Evolutionary conservation across 2,888 invertebrate genomes (phyloP).

Genomic region (Drosophila formosana): DNA sequence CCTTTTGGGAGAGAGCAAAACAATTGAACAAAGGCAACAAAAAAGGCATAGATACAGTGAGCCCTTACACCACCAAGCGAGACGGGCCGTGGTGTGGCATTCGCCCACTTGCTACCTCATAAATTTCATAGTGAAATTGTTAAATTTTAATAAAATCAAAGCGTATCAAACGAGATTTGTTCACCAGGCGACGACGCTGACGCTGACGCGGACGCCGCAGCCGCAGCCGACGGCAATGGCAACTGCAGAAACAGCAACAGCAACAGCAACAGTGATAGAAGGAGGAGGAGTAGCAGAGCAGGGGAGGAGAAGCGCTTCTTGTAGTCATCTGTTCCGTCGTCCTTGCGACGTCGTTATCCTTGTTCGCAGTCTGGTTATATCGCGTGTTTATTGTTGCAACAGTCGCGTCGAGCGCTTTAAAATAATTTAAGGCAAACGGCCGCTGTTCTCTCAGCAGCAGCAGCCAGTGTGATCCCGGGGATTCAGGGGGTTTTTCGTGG

Average conservation of each 20-base stretch:
- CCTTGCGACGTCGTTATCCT: constrained; percentile 71
- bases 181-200: constrained; percentile 67
- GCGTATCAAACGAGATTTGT: constrained; percentile 81
- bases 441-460: constrained; percentile 38
- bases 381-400: constrained; percentile 81
- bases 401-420: constrained; percentile 73
- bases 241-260: constrained; percentile 5
- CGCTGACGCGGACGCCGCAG: neutral
- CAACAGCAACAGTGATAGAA: neutral
- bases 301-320: constrained; percentile 11
- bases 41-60: neutral
- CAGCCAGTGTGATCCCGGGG: neutral
- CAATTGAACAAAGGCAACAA: neutral
- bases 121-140: constrained; percentile 78
- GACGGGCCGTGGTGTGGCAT: neutral
- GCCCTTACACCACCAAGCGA: neutral
- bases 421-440: constrained; percentile 75
- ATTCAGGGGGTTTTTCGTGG: neutral
- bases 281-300: neutral
- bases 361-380: constrained; percentile 80
- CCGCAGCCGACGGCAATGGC: constrained; percentile 17
- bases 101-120: constrained; percentile 55
- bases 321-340: constrained; percentile 44
- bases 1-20: neutral
- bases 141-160: constrained; percentile 81